Base-by-base conservation (phyloP, 2,888 invertebrate species). In the Germaria angustata region DNA sequence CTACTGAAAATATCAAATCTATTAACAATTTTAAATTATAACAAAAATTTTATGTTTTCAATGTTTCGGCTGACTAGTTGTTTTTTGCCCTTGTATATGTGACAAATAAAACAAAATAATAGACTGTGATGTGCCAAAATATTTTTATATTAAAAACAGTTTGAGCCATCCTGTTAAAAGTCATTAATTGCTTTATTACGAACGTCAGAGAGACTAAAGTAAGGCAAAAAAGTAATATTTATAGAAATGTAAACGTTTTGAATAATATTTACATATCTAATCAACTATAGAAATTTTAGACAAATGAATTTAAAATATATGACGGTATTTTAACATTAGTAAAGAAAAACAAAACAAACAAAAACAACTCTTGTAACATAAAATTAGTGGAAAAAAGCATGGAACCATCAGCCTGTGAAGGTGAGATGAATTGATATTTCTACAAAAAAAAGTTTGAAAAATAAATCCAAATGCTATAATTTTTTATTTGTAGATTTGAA, bases 341-440 rank as follows among this genome's bases (percentile, higher is more conserved):
- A 55, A 36, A 2, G 0, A 15, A 36, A 44, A 41, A 44, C 1
- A 28, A 28, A 28, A 28, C 6, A 28, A 6, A n/a, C n/a, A n/a
- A n/a, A n/a, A n/a, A n/a, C n/a, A n/a, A n/a, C n/a, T n/a, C n/a
- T n/a, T n/a, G 24, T 5, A 41, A 57, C 15, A 20, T 7, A 28
- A 68, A 72, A 68, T 24, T 32, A 28, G 13, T 32, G 41, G 15
- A 15, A 55, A 22, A 28, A 68, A 77, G 41, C 17, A 91, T 96
- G 88, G 97, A 97, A 92, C 96, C 97, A 92, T 96, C 96, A 51
- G 96, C 97, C 86, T 97, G 97, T 92, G 97, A 97, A 94, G 97
- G 96, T 96, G 93, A 92, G 24, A 32, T 22, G 59, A 39, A 69
- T 13, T 71, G 2, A 32, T 36, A 15, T 44, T 53, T 66, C 36